These are phyloP conservation scores for Adineta ricciae DNA, from an alignment of 2,888 invertebrate genomes.

Conservation along the genomic window DNA sequence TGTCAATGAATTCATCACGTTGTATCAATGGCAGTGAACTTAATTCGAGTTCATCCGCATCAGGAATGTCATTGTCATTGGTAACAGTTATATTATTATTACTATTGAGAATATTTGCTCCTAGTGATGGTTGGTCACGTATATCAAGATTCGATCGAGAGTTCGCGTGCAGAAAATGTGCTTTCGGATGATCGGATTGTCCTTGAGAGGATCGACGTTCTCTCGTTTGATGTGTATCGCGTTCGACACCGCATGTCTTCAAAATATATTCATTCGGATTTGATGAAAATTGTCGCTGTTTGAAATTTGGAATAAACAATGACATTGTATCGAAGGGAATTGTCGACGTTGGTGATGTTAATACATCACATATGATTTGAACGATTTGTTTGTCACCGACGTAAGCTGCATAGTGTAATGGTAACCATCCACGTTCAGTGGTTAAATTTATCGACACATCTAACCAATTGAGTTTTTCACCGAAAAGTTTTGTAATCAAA, in stretches of 20 bases:
- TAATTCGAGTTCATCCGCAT: constrained; percentile 11
- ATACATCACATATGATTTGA: background rate
- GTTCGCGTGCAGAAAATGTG: background rate
- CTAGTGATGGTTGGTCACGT: background rate
- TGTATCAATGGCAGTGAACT: background rate
- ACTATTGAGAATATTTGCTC: background rate
- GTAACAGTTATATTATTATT: background rate
- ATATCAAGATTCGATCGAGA: background rate
- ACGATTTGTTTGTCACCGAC: background rate
- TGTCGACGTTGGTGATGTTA: background rate
- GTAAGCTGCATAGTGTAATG: constrained; percentile 16
- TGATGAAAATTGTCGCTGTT: background rate
- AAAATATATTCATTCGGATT: constrained; percentile 8
- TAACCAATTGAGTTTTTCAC: background rate
- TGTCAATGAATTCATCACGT: constrained; percentile 11
- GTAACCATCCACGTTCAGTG: constrained; percentile 14
- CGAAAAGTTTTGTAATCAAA: background rate
- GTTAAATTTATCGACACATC: constrained; percentile 7
- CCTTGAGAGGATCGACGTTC: background rate
- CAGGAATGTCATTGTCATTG: background rate
- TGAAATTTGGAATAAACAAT: constrained; percentile 6
- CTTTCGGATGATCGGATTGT: background rate
- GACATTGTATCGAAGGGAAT: background rate
- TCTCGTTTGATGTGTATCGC: background rate
- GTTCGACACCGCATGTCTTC: background rate